These are phyloP conservation scores for Amphipoea oculea DNA, from an alignment of 2,888 invertebrate genomes.

Conservation along the genomic window DNA sequence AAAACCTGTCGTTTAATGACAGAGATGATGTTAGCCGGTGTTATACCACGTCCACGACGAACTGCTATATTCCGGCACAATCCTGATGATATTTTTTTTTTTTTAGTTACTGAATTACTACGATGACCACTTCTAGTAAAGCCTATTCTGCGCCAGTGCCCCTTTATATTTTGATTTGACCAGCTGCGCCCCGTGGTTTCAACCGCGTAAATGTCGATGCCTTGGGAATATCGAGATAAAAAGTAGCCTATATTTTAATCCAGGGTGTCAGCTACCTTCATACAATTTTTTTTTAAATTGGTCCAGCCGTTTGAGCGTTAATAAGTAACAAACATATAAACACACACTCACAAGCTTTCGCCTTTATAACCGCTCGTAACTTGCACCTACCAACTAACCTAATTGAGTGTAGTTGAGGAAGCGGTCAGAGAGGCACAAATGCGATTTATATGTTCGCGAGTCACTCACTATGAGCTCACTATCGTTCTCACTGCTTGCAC, in stretches of 20 bases:
- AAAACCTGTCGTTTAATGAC: background rate
- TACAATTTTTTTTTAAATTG: no score
- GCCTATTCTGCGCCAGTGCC: background rate
- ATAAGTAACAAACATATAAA: no score
- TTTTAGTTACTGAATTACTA: background rate
- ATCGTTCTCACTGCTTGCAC: background rate
- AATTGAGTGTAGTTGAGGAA: constrained; percentile 78
- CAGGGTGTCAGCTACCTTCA: no score
- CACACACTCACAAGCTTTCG: no score
- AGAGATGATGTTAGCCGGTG: background rate
- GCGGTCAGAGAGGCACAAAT: constrained; percentile 81
- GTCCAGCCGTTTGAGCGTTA: no score
- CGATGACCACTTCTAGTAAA: no score
- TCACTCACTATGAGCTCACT: no score
- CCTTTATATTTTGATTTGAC: no score
- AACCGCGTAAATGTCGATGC: no score
- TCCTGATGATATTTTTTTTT: background rate
- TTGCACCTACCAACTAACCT: constrained; percentile 69
- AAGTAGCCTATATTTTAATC: no score
- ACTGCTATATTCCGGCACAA: background rate
- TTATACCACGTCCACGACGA: background rate
- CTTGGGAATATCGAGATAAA: no score
- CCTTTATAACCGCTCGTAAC: constrained; percentile 18
- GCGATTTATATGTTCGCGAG: constrained; percentile 80
- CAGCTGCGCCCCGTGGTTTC: no score